These are phyloP conservation scores for Caenorhabditis japonica DNA, from an alignment of 2,888 invertebrate genomes.

Conservation along the genomic window DNA sequence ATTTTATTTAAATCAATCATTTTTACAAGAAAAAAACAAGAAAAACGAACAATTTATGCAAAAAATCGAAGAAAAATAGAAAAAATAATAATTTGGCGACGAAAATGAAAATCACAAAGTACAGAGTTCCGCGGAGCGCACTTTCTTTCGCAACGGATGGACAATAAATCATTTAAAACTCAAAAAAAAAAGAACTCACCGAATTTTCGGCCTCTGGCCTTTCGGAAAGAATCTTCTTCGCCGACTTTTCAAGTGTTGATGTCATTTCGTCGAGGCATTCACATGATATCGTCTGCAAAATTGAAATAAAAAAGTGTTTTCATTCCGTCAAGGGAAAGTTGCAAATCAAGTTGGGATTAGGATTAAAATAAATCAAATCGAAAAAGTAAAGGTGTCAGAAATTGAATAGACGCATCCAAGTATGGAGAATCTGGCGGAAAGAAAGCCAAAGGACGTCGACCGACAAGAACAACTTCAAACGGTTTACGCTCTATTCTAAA, in stretches of 20 bases:
- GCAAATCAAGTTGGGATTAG: slow-evolving; percentile 31
- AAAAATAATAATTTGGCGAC: too few relatives aligned
- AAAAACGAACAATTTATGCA: too few relatives aligned
- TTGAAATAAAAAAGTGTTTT: not conserved
- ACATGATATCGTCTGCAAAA: slow-evolving; percentile 64
- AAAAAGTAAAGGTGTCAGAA: slow-evolving; percentile 30
- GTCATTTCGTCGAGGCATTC: slow-evolving; percentile 62
- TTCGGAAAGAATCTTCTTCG: slow-evolving; percentile 43
- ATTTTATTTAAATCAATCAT: too few relatives aligned
- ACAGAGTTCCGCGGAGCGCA: too few relatives aligned
- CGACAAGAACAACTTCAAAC: slow-evolving; percentile 24
- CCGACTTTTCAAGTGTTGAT: slow-evolving; percentile 48
- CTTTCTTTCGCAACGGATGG: too few relatives aligned
- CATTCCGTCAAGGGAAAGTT: slow-evolving; percentile 3
- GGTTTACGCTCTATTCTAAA: slow-evolving; percentile 24
- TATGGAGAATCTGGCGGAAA: slow-evolving; percentile 19
- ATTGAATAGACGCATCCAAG: slow-evolving; percentile 12
- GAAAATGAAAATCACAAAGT: too few relatives aligned
- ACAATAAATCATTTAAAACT: too few relatives aligned
- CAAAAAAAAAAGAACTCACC: slow-evolving; percentile 12
- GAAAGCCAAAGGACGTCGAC: slow-evolving; percentile 7
- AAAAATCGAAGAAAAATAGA: too few relatives aligned
- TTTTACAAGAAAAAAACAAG: too few relatives aligned
- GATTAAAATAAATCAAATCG: slow-evolving; percentile 34
- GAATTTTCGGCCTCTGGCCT: slow-evolving; percentile 49